Base-by-base conservation (phyloP, 2,113 vertebrate species). In the Colius striatus region DNA sequence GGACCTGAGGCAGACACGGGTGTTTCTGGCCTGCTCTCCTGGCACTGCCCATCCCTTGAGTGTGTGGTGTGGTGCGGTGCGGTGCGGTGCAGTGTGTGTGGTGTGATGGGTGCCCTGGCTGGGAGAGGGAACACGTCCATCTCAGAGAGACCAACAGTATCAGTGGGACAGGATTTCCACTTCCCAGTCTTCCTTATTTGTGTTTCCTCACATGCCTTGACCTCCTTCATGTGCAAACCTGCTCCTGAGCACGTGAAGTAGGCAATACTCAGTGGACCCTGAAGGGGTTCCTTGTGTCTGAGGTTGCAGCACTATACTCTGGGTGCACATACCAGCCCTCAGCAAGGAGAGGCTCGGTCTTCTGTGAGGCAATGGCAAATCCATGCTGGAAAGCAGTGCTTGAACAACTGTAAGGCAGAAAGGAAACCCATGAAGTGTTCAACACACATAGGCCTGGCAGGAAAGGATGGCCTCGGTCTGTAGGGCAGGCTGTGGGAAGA, bases 1-100 rank as follows among this genome's bases (percentile, higher is more conserved):
- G 19, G 43, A 62, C 80, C 78, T 23, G 38, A 65, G 87, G 74
- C 73, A 83, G 29, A 18, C 0, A 0, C 0, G 0, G 55, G 51
- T 4, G 0, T 50, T 94, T 72, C 81, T 60, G 47, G 51, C 43
- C 68, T 45, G 23, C 48, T 78, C 11, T 91, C 48, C 61, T 84
- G 76, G 55, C 62, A 13, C 50, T 61, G 36, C 62, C 67, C 3
- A 0, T 63, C 43, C 83, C 81, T 19, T 38, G 58, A 76, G 30
- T 13, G n/a, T 62, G 55, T 61, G 54, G 20, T 60, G 68, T n/a
- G 72, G 26, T 45, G n/a, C n/a, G n/a, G n/a, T n/a, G n/a, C n/a
- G n/a, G n/a, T n/a, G n/a, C n/a, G n/a, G n/a, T n/a, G n/a, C n/a
- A n/a, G n/a, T n/a, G 47, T n/a, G 54, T 47, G 70, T 36, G 58